These are phyloP conservation scores for Hedya salicella DNA, from an alignment of 2,888 invertebrate species.

Conservation along the genomic window DNA sequence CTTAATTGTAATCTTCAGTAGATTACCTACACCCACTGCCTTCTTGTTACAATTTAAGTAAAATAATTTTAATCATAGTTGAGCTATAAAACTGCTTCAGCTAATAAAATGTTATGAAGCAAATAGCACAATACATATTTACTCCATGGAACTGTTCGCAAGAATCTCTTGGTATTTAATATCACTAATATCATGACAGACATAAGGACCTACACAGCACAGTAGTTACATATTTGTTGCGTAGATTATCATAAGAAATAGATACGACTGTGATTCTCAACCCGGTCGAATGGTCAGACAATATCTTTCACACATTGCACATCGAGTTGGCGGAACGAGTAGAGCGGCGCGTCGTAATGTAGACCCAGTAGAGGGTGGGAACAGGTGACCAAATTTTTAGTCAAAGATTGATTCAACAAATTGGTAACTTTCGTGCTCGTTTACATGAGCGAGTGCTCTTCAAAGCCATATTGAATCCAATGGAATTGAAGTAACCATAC, in stretches of 20 bases:
- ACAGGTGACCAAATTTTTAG: too few relatives aligned
- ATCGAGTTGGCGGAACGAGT: too few relatives aligned
- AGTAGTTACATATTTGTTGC: not conserved
- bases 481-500: too few relatives aligned
- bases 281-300: not conserved
- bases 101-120: constrained; percentile 22
- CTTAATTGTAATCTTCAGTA: too few relatives aligned
- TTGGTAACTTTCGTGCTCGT: too few relatives aligned
- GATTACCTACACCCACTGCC: too few relatives aligned
- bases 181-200: constrained; percentile 1
- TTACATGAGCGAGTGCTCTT: too few relatives aligned
- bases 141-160: not conserved
- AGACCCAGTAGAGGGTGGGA: too few relatives aligned
- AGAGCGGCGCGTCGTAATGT: too few relatives aligned
- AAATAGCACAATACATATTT: constrained; percentile 13
- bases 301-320: too few relatives aligned
- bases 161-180: constrained; percentile 14
- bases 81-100: not conserved
- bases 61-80: not conserved
- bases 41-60: not conserved
- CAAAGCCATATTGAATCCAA: too few relatives aligned
- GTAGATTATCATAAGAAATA: not conserved
- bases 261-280: not conserved
- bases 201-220: not conserved
- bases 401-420: too few relatives aligned